These are phyloP conservation scores for Brachirus orientalis DNA, from an alignment of 2,113 vertebrate genomes.

Conservation along the genomic window DNA sequence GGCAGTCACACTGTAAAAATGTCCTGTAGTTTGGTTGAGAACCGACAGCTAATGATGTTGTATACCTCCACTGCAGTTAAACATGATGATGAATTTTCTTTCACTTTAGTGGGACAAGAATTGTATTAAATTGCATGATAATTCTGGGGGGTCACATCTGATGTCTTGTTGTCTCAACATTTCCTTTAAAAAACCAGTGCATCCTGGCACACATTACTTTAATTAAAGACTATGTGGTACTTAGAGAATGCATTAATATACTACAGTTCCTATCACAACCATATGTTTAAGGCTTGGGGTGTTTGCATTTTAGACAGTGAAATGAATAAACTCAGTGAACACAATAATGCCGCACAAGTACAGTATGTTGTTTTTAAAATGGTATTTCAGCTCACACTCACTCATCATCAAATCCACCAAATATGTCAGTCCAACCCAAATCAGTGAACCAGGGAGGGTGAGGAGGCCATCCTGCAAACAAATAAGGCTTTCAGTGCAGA, in stretches of 20 bases:
- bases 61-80: conserved; percentile 32
- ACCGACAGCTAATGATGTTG: conserved; percentile 54
- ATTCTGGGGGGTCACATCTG: conserved; percentile 10
- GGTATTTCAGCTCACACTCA: conserved; percentile 39
- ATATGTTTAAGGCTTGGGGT: conserved; percentile 30
- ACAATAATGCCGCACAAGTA: conserved; percentile 40
- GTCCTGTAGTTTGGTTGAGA: conserved; percentile 56
- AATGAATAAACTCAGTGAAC: conserved; percentile 42
- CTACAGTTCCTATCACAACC: conserved; percentile 36
- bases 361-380: conserved; percentile 55
- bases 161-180: conserved; percentile 20
- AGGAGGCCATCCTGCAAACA: conserved; percentile 63
- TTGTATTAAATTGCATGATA: not conserved
- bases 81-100: conserved; percentile 37
- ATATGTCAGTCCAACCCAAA: conserved; percentile 56
- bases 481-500: conserved; percentile 64
- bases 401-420: conserved; percentile 54
- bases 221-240: conserved; percentile 38
- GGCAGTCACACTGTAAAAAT: conserved; percentile 62
- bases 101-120: conserved; percentile 29
- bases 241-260: conserved; percentile 26
- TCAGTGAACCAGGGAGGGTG: conserved; percentile 54
- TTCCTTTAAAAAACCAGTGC: conserved; percentile 32
- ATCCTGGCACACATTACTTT: conserved; percentile 53
- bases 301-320: conserved; percentile 39